A percentile compares a stretch with the other conserved stretches of the same genome.
Evolutionary conservation across 92 coral and sea anemone species (phyloP).

Genomic region (Diadumene lineata): DNA sequence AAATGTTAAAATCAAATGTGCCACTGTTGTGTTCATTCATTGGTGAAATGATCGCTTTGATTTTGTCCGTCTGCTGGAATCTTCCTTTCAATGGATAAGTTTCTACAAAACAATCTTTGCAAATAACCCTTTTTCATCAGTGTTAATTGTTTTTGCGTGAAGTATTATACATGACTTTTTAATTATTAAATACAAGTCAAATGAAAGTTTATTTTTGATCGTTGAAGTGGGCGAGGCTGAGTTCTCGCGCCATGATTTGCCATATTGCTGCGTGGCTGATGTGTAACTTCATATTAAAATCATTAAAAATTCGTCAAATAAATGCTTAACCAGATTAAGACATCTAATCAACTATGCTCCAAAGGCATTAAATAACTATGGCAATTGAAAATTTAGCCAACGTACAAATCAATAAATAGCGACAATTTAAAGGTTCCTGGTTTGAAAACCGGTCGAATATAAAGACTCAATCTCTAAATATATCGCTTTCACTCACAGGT

Average conservation of each 20-base stretch:
- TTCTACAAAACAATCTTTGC: not conserved
- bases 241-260: not conserved
- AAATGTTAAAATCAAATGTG: conserved; percentile 9
- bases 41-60: not conserved
- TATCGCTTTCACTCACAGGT: not conserved
- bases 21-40: conserved; percentile 2
- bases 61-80: conserved; percentile 15
- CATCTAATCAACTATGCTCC: not conserved
- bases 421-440: not conserved
- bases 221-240: not conserved
- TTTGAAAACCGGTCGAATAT: not conserved
- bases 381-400: not conserved
- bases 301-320: conserved; percentile 4
- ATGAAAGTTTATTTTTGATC: not conserved
- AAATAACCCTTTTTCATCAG: not conserved
- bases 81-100: not conserved
- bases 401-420: not conserved
- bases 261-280: not conserved
- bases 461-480: not conserved
- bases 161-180: not conserved
- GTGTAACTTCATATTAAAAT: not conserved
- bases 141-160: not conserved
- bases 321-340: not conserved
- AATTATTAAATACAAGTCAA: conserved; percentile 5
- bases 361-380: not conserved